Base-by-base conservation (phyloP, 35 echinoderm and acorn worm genomes). In the Anneissia japonica region DNA sequence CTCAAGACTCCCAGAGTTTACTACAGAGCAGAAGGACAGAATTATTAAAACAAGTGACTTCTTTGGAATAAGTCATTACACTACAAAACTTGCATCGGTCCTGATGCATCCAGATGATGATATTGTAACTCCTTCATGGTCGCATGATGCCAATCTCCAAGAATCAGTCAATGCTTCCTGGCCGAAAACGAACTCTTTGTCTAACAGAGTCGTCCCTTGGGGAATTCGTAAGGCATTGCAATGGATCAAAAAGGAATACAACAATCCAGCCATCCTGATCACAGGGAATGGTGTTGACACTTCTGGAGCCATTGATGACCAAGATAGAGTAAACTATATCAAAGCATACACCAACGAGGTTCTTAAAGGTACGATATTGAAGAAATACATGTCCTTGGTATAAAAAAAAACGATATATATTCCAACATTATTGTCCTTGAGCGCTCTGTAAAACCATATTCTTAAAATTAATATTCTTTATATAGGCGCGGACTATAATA, bases 61-160 rank as follows among this genome's bases (percentile, higher is more conserved):
- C 87, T 89, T 92, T 35, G 90, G 88, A 28, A 39, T 96, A 26
- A 96, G 91, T 79, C 85, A 90, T 46, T 96, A 96, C 90, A 96
- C 88, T 7, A 93, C 86, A 23, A 30, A 84, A 76, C 38, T 34
- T 81, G 0, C 82, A 90, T 7, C 56, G 34, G 38, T 38, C 77
- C 43, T 38, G 76, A 64, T 23, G 21, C 37, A 41, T 46, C 26
- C 84, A 32, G 10, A 19, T 13, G 0, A 51, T 82, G 34, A 78
- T 83, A 23, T 26, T 1, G 1, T 23, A 23, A 26, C 21, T 16
- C 40, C 26, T 84, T 17, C 89, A 91, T 23, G 89, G 88, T 33
- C 84, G 3, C 73, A 72, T 30, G 94, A 97, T 31, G 83, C 12
- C 31, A 84, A 94, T 30, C 13, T 83, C 7, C 82, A 94, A 36